These are phyloP conservation scores for Torymus texanus DNA, from an alignment of 2,888 invertebrate genomes.

Conservation along the genomic window DNA sequence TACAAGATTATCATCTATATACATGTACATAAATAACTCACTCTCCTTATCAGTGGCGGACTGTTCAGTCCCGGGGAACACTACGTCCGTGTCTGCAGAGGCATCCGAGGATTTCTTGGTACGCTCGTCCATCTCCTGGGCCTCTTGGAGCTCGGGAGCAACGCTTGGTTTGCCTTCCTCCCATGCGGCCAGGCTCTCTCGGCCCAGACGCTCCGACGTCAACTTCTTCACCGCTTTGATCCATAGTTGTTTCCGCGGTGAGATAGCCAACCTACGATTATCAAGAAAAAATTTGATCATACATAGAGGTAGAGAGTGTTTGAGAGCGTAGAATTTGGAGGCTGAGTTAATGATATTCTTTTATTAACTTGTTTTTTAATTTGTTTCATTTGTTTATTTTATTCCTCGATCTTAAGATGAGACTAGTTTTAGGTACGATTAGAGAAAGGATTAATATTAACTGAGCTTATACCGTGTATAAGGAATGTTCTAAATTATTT, in stretches of 20 bases:
- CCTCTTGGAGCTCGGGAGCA: constrained; percentile 62
- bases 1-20: neutral
- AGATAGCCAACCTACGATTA: constrained; percentile 66
- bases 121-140: constrained; percentile 60
- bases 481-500: no score
- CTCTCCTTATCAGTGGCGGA: constrained; percentile 65
- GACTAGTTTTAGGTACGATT: no score
- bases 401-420: no score
- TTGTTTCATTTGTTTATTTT: no score
- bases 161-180: constrained; percentile 67
- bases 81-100: constrained; percentile 61
- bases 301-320: no score
- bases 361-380: no score
- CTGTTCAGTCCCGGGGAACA: constrained; percentile 57
- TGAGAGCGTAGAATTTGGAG: no score
- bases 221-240: constrained; percentile 75
- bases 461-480: no score
- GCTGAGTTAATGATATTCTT: no score
- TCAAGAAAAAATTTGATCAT: no score
- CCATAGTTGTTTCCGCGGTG: constrained; percentile 74
- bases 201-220: constrained; percentile 73
- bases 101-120: constrained; percentile 60
- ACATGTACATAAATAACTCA: constrained; percentile 17
- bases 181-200: constrained; percentile 73
- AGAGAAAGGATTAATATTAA: no score